Evolutionary conservation across 2,113 vertebrate genomes (phyloP).

Genomic region (Colius striatus): DNA sequence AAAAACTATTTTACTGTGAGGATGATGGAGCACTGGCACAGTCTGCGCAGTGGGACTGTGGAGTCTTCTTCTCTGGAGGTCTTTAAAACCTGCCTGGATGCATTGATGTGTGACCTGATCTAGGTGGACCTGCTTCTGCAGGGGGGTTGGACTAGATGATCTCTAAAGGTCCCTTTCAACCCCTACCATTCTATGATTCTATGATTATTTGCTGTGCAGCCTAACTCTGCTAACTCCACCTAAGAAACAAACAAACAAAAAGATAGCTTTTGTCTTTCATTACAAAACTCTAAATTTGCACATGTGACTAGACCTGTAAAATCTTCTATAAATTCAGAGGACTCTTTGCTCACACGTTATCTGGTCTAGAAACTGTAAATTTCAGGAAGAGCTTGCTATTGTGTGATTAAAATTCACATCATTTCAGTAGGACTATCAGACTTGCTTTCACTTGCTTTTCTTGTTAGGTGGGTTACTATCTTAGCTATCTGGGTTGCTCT

Average conservation of each 20-base stretch:
- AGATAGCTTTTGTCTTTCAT: not conserved
- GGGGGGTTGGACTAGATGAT: too few species aligned
- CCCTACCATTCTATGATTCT: too few species aligned
- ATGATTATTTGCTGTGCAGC: not conserved
- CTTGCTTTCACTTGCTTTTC: not conserved
- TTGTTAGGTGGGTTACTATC: not conserved
- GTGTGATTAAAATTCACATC: not conserved
- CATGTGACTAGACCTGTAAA: not conserved
- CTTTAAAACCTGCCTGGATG: too few species aligned
- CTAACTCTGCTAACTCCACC: not conserved
- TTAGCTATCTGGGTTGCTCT: not conserved
- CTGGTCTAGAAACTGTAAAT: not conserved
- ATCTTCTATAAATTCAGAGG: not conserved
- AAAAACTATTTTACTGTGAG: too few species aligned
- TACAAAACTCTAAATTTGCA: not conserved
- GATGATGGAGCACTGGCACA: too few species aligned
- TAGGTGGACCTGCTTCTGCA: too few species aligned
- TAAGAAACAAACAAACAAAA: too few species aligned
- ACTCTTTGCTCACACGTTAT: not conserved
- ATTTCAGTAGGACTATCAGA: not conserved
- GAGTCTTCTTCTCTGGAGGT: too few species aligned
- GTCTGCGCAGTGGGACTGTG: too few species aligned
- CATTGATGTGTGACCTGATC: too few species aligned
- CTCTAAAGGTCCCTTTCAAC: too few species aligned
- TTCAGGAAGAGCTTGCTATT: not conserved